Evolutionary conservation across 2,888 invertebrate species (phyloP).

Genomic region (Hemistola chrysoprasaria): DNA sequence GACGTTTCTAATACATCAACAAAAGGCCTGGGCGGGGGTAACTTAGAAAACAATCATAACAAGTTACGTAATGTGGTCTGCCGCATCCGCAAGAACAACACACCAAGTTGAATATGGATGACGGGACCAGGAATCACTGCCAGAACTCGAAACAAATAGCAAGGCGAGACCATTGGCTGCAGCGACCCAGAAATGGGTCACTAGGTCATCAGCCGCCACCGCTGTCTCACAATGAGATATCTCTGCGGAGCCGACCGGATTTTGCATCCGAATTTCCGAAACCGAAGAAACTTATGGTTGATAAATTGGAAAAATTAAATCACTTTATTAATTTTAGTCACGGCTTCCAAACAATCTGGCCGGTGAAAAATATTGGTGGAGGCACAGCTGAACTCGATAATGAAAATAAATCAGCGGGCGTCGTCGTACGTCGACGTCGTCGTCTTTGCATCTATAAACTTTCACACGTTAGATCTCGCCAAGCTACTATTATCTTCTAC

Average conservation of each 20-base stretch:
- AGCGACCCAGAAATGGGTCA: slow-evolving; percentile 75
- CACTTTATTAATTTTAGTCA: slow-evolving; percentile 52
- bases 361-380: slow-evolving; percentile 46
- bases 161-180: slow-evolving; percentile 62
- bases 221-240: slow-evolving; percentile 75
- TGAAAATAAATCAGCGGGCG: slow-evolving; percentile 60
- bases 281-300: slow-evolving; percentile 17
- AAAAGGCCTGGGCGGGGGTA: slow-evolving; percentile 17
- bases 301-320: slow-evolving; percentile 13
- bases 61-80: slow-evolving; percentile 25
- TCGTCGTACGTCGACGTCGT: no score
- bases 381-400: slow-evolving; percentile 53
- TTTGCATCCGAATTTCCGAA: slow-evolving; percentile 56
- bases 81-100: slow-evolving; percentile 33
- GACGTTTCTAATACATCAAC: slow-evolving; percentile 31
- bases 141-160: slow-evolving; percentile 71
- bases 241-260: slow-evolving; percentile 61
- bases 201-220: slow-evolving; percentile 67
- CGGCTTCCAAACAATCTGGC: slow-evolving; percentile 36
- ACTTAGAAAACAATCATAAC: slow-evolving; percentile 29
- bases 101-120: slow-evolving; percentile 57
- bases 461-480: slow-evolving; percentile 35
- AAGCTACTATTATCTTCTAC: slow-evolving; percentile 40
- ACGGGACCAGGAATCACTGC: slow-evolving; percentile 58
- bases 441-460: slow-evolving; percentile 58